Evolutionary conservation across 1,140 invertebrate genomes (phyloP).

Genomic region (Sycobia sp.): DNA sequence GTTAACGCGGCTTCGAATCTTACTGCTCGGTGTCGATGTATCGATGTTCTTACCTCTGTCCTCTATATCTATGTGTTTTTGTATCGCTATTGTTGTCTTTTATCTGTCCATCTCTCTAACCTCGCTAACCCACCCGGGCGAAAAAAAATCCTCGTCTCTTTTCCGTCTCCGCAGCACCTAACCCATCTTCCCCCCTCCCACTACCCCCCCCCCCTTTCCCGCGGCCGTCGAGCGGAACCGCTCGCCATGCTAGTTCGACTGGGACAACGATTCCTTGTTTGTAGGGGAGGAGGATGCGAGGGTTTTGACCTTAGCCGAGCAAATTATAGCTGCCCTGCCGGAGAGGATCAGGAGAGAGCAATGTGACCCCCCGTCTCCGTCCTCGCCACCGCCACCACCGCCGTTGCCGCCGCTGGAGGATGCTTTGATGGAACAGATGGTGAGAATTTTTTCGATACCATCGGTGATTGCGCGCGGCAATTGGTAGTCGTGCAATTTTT

Average conservation of each 20-base stretch:
- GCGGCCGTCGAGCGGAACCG: no score
- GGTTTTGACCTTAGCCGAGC: constrained; percentile 92
- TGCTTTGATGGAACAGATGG: constrained; percentile 60
- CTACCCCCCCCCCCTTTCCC: no score
- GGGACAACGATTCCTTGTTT: constrained; percentile 55
- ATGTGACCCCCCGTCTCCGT: constrained; percentile 54
- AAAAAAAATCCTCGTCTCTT: no score
- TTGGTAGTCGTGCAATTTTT: no score
- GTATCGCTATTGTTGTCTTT: not conserved
- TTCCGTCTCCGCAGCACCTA: no score
- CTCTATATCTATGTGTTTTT: not conserved
- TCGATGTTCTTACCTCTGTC: not conserved
- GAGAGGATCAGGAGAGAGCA: constrained; percentile 86
- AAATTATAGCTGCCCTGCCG: constrained; percentile 97
- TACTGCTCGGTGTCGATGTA: constrained; percentile 9
- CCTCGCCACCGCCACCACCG: constrained; percentile 51
- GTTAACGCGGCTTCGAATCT: constrained; percentile 16
- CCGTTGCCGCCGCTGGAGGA: constrained; percentile 55
- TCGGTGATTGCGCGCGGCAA: no score
- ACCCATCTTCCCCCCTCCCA: no score
- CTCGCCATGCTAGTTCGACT: constrained; percentile 42
- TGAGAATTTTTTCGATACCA: no score
- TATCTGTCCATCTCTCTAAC: not conserved
- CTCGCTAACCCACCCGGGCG: no score
- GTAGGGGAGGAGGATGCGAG: constrained; percentile 89